Conservation (phyloP, 2,797 vertebrate genomes). For the Esox lucius region DNA sequence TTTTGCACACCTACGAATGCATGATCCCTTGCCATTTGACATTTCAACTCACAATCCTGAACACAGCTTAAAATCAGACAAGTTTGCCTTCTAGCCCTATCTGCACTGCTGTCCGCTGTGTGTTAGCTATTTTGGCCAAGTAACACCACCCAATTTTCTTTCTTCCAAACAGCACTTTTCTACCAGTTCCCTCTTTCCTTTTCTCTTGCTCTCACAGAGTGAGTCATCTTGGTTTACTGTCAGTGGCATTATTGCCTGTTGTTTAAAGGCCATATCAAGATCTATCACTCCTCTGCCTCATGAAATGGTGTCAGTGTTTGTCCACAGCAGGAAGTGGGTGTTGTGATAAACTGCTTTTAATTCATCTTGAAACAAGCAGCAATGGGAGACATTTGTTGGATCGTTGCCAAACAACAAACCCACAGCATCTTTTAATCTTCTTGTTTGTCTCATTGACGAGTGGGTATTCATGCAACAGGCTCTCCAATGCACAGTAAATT, state of each 20-base stretch:
- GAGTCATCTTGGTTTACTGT: constrained; percentile 28
- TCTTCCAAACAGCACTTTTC: neutral
- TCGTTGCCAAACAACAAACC: neutral
- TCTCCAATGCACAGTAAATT: neutral
- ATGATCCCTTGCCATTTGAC: neutral
- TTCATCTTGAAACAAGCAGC: constrained; percentile 25
- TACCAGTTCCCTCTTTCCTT: neutral
- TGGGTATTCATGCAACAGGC: neutral
- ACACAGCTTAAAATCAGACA: neutral
- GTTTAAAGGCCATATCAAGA: constrained; percentile 26
- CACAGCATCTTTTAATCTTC: neutral
- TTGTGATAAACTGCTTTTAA: constrained; percentile 43
- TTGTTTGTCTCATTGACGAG: neutral
- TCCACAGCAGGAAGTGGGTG: constrained; percentile 2
- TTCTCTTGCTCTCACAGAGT: neutral
- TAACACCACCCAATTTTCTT: neutral
- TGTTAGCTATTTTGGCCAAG: neutral
- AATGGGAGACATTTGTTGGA: neutral
- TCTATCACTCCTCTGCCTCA: constrained; percentile 28
- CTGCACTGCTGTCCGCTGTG: neutral
- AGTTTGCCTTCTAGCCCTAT: neutral
- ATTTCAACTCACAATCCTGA: neutral
- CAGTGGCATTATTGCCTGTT: constrained; percentile 28
- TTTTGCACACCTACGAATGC: neutral
- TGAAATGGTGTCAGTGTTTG: neutral